Evolutionary conservation across 2,888 invertebrate species (phyloP).

Genomic region (Mimumesa dahlbomi): DNA sequence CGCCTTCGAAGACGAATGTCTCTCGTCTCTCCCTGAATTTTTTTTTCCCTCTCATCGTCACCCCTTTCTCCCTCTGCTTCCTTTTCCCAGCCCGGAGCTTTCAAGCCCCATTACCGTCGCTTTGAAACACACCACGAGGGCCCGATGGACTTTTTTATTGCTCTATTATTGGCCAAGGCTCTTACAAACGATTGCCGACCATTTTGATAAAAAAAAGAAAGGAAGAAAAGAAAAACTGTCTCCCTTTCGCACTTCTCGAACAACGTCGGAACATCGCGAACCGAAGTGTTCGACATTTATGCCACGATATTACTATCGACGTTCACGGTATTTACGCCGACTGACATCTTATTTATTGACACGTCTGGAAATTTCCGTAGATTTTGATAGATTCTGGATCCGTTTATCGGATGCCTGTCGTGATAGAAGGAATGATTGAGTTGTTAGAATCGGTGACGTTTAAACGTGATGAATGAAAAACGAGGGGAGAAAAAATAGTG

Average conservation of each 20-base stretch:
- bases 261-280: conserved; percentile 1
- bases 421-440: not conserved
- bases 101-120: conserved; percentile 77
- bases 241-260: too few relatives aligned
- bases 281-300: too few relatives aligned
- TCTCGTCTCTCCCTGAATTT: conserved; percentile 60
- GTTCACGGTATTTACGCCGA: conserved; percentile 12
- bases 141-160: conserved; percentile 63
- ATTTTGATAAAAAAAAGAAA: conserved; percentile 46
- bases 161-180: conserved; percentile 61
- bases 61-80: conserved; percentile 41
- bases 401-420: conserved; percentile 34
- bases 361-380: conserved; percentile 55
- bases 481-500: not conserved
- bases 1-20: conserved; percentile 74
- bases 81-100: conserved; percentile 65
- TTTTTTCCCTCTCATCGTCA: conserved; percentile 38
- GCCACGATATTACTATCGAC: too few relatives aligned
- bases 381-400: conserved; percentile 42
- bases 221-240: too few relatives aligned
- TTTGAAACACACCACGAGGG: conserved; percentile 68
- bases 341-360: conserved; percentile 60
- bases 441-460: not conserved
- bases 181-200: conserved; percentile 48
- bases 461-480: conserved; percentile 14